Percentiles rank a stretch among this genome's conserved stretches.
Conservation (phyloP, 2,797 vertebrate species). For the Coluber constrictor region DNA sequence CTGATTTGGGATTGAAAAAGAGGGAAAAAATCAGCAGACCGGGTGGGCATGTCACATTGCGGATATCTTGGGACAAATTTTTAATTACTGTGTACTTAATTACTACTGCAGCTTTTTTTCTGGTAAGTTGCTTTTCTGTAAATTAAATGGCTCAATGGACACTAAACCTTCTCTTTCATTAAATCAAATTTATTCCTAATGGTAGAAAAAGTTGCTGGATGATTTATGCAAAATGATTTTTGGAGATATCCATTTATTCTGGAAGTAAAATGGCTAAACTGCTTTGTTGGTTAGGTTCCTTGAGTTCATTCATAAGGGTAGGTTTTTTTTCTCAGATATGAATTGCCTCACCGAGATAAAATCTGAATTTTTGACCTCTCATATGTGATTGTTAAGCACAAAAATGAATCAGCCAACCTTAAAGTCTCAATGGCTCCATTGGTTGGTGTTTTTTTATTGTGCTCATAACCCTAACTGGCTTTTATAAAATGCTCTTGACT, state of each 20-base stretch:
- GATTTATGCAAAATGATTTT: not conserved
- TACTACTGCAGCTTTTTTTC: constrained; percentile 61
- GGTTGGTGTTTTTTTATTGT: not conserved
- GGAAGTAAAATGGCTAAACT: not conserved
- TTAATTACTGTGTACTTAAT: constrained; percentile 62
- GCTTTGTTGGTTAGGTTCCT: constrained; percentile 13
- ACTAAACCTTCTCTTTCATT: not conserved
- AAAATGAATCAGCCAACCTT: not conserved
- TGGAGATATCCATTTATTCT: not conserved
- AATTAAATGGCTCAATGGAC: constrained; percentile 48
- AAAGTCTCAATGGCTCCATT: not conserved
- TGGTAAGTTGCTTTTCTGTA: constrained; percentile 34
- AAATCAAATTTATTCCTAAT: constrained; percentile 1
- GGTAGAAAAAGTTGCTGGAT: constrained; percentile 16
- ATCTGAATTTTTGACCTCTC: not conserved
- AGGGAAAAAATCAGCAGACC: not conserved
- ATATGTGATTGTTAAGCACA: not conserved
- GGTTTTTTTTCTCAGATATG: not conserved
- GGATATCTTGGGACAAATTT: constrained; percentile 49
- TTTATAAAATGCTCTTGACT: not conserved
- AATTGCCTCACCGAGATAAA: not conserved
- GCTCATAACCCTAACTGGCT: not conserved
- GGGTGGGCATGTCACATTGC: constrained; percentile 27
- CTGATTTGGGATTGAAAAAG: constrained; percentile 47
- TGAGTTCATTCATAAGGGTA: not conserved